phyloP scores from a whole-genome alignment of 2,797 vertebrate genomes.

The Pseudomugil tenellus region DNA sequence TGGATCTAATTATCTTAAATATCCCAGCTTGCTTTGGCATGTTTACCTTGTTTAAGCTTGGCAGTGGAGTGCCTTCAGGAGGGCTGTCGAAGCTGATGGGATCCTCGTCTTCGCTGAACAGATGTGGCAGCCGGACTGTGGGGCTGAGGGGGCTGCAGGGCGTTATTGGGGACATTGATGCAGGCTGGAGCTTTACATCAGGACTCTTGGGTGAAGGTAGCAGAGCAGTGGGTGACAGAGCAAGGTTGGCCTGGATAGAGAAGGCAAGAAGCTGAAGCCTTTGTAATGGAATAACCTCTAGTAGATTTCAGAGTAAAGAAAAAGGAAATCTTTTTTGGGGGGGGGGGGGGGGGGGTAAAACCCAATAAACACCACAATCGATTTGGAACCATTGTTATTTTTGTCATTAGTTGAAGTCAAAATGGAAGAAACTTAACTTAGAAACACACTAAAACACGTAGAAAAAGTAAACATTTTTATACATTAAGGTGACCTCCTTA shows the following conservation, averaged over 20 bases:
- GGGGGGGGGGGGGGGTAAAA: too few species aligned
- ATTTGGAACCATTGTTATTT: too few species aligned
- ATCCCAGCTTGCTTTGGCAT: neutral
- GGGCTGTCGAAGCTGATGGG: conserved; percentile 76
- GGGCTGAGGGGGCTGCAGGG: conserved; percentile 47
- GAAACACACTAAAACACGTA: too few species aligned
- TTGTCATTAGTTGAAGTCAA: too few species aligned
- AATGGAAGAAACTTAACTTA: too few species aligned
- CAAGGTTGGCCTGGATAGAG: conserved; percentile 79
- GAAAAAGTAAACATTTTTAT: neutral
- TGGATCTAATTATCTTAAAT: neutral
- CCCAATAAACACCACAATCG: too few species aligned
- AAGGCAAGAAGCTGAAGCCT: conserved; percentile 25
- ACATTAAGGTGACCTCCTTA: neutral
- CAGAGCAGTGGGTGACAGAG: conserved; percentile 78
- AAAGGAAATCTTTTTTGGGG: too few species aligned
- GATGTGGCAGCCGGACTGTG: conserved; percentile 43
- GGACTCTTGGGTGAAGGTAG: conserved; percentile 76
- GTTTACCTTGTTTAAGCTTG: conserved; percentile 82
- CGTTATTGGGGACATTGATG: conserved; percentile 48
- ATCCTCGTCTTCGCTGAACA: conserved; percentile 75
- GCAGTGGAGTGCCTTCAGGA: conserved; percentile 73
- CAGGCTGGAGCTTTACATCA: conserved; percentile 72
- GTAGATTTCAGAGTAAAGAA: neutral
- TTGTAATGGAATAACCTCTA: conserved; percentile 22